Evolutionary conservation across 2,888 invertebrate species (phyloP).

Genomic region (Koerneria pararmatus): DNA sequence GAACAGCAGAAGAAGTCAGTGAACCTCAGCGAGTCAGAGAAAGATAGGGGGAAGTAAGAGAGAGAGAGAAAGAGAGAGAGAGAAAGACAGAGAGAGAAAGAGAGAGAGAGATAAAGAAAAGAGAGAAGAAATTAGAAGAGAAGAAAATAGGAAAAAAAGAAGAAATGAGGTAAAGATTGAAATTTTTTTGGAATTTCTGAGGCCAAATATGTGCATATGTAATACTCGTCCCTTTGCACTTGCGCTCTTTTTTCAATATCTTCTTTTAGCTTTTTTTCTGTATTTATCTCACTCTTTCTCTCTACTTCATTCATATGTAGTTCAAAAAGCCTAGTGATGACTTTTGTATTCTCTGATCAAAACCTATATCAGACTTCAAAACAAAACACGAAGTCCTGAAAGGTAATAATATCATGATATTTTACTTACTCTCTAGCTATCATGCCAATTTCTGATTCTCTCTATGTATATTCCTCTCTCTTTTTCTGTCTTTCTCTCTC

Average conservation of each 20-base stretch:
- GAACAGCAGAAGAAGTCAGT: not conserved
- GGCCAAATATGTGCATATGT: no score
- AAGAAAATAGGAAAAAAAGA: no score
- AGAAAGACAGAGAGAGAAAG: not conserved
- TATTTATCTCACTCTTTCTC: slow-evolving; percentile 5
- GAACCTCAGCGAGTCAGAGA: no score
- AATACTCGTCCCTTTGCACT: no score
- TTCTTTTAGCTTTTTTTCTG: no score
- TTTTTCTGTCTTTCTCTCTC: not conserved
- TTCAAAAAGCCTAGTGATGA: not conserved
- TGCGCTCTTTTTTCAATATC: no score
- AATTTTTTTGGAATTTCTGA: no score
- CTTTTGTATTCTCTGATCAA: not conserved
- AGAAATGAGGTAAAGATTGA: no score
- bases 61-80: not conserved
- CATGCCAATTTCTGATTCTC: no score
- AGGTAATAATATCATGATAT: not conserved
- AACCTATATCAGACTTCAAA: not conserved
- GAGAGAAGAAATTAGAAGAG: not conserved
- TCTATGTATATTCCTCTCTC: not conserved
- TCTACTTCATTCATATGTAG: not conserved
- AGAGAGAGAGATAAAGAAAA: not conserved
- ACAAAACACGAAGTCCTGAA: not conserved
- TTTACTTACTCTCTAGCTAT: no score
- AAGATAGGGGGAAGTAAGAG: slow-evolving; percentile 6